Evolutionary conservation across 2,888 invertebrate species (phyloP), one percentile per base, ranked within the genome.

Genomic region (Drosophila limbata): DNA sequence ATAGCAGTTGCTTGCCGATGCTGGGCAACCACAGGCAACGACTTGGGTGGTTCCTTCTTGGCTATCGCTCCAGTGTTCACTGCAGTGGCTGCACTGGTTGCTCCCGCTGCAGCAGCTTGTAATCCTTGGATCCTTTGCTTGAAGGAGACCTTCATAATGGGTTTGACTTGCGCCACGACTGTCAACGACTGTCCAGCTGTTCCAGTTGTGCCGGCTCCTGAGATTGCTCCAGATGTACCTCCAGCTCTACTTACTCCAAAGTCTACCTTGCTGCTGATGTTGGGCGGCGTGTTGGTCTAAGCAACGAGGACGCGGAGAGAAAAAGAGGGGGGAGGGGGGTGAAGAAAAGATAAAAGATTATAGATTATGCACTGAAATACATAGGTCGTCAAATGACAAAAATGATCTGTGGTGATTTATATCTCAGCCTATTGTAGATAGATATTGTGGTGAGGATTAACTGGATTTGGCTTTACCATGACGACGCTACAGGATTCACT

Each of bases 41-140:
- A 79, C 55, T 87, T 91, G 28, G 90, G 91, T 25, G 90, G 89
- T 44, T 91, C 88, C 70, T 86, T 90, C 48, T 91, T 91, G 44
- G 93, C 19, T 92, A 94, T 33, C 93, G 93, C 19, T 92, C 74
- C 93, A 0, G 93, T 89, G 9, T 55, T 64, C 10, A 62, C 35
- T 6, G 6, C 63, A 3, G 65, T 50, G 19, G 60, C 40, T 5
- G 10, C 42, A 11, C 5, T 19, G 19, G 6, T 48, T 42, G 19
- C 50, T 8, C 52, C 15, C 6, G 37, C 25, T 10, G 47, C 28
- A 5, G 74, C 65, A 10, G 85, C 73, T 79, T 94, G 94, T 1
- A 95, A 92, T 91, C 94, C 94, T 76, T 94, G 93, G 68, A 94
- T 94, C 92, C 93, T 94, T 85, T 95, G 94, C 90, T 93, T 94